Evolutionary conservation across 2,113 vertebrate genomes (phyloP).

Genomic region (Xiphias gladius): DNA sequence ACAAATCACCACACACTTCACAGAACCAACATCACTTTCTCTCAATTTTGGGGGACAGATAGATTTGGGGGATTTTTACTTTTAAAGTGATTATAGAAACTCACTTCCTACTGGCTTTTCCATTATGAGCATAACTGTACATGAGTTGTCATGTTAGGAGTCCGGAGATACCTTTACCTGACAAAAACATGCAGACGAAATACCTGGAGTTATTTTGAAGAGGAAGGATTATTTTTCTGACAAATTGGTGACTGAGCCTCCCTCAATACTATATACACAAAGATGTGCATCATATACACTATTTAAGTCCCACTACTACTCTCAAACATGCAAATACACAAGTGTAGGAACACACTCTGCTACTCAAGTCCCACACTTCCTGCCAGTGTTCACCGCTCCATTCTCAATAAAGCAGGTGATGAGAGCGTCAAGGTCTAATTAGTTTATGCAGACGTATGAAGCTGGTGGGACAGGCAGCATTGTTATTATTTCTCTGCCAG

Average conservation of each 20-base stretch:
- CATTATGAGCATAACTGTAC: conserved; percentile 61
- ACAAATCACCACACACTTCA: conserved; percentile 86
- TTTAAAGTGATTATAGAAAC: conserved; percentile 80
- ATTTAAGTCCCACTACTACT: conserved; percentile 37
- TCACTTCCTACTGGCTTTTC: conserved; percentile 64
- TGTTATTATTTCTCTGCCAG: conserved; percentile 93
- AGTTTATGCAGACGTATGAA: conserved; percentile 92
- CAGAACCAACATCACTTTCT: conserved; percentile 79
- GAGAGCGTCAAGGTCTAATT: conserved; percentile 89
- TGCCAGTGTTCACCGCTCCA: conserved; percentile 71
- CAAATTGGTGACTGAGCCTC: conserved; percentile 33
- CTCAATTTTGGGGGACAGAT: conserved; percentile 72
- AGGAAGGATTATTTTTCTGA: conserved; percentile 26
- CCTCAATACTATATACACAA: neutral
- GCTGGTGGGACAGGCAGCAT: conserved; percentile 90
- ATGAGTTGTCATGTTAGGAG: conserved; percentile 14
- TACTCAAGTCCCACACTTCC: conserved; percentile 68
- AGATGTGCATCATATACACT: conserved; percentile 18
- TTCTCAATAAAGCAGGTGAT: conserved; percentile 86
- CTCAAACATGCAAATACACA: conserved; percentile 67
- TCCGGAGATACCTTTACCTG: conserved; percentile 35
- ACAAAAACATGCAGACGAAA: conserved; percentile 38
- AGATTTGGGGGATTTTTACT: conserved; percentile 73
- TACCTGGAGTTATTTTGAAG: conserved; percentile 40
- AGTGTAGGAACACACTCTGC: conserved; percentile 55